phyloP scores from a whole-genome alignment of 2,113 vertebrate species.

The Leptobrachium leishanense region DNA sequence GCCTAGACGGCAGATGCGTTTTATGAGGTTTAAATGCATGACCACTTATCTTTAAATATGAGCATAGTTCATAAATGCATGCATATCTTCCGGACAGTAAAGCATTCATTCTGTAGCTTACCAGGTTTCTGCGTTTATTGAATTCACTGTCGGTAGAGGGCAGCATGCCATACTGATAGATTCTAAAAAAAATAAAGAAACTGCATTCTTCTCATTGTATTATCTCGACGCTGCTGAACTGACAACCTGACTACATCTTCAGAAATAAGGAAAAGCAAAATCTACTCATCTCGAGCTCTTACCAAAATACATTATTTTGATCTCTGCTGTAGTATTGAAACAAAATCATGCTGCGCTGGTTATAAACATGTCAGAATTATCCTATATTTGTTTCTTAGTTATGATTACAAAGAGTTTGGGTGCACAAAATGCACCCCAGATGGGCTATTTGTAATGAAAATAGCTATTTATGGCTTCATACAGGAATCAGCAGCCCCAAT shows the following conservation, averaged over 20 bases:
- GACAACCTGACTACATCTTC: neutral
- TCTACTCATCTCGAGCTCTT: neutral
- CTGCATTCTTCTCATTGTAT: constrained; percentile 15
- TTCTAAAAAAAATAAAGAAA: neutral
- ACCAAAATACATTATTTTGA: neutral
- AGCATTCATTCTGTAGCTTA: neutral
- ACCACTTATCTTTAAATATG: neutral
- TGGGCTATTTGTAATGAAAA: no score
- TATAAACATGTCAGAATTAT: no score
- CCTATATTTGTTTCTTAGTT: no score
- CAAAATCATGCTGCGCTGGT: no score
- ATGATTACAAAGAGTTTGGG: no score
- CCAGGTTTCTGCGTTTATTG: no score
- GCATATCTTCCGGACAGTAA: neutral
- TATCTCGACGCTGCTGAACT: neutral
- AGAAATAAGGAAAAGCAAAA: neutral
- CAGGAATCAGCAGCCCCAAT: no score
- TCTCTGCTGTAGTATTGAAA: no score
- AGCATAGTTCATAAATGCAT: neutral
- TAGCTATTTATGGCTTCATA: no score
- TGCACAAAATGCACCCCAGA: no score
- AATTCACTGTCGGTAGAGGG: constrained; percentile 32
- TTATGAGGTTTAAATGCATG: neutral
- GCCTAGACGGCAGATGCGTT: neutral
- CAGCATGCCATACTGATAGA: constrained; percentile 28